Conservation (phyloP, 2,113 vertebrate genomes). For the Tor tambroides region DNA sequence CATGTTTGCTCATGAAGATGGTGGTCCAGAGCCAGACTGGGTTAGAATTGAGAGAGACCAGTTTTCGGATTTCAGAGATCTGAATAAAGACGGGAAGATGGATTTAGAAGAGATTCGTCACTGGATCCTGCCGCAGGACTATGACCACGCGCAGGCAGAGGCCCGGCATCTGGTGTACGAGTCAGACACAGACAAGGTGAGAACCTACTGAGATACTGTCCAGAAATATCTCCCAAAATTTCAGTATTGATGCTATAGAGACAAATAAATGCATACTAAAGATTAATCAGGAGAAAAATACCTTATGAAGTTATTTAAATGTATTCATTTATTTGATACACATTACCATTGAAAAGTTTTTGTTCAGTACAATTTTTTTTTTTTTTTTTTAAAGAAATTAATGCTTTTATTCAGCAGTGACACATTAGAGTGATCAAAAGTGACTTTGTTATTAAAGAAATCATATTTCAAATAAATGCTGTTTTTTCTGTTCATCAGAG, state of each 20-base stretch:
- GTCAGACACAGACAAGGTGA: slow-evolving; percentile 92
- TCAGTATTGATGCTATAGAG: background rate
- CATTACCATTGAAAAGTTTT: too few relatives aligned
- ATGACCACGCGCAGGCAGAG: slow-evolving; percentile 94
- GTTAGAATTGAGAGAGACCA: slow-evolving; percentile 92
- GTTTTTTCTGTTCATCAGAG: too few relatives aligned
- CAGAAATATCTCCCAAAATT: background rate
- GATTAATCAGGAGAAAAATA: background rate
- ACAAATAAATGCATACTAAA: background rate
- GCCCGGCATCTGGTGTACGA: slow-evolving; percentile 94
- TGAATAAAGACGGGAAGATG: slow-evolving; percentile 97
- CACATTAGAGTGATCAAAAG: background rate
- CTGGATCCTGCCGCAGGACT: slow-evolving; percentile 97
- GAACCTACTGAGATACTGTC: background rate
- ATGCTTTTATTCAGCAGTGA: background rate
- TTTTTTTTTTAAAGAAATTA: too few relatives aligned
- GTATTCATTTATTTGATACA: background rate
- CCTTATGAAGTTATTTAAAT: background rate
- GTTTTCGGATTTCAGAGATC: slow-evolving; percentile 92
- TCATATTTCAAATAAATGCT: too few relatives aligned
- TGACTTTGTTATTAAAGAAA: too few relatives aligned
- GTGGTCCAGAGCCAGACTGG: slow-evolving; percentile 93
- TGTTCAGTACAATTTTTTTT: too few relatives aligned
- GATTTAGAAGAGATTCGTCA: slow-evolving; percentile 93
- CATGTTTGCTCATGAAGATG: slow-evolving; percentile 96